Percentiles rank a stretch among this genome's conserved stretches.
These are phyloP conservation scores for Drosophila ohnishii DNA, from an alignment of 1,140 invertebrate species.

Conservation along the genomic window DNA sequence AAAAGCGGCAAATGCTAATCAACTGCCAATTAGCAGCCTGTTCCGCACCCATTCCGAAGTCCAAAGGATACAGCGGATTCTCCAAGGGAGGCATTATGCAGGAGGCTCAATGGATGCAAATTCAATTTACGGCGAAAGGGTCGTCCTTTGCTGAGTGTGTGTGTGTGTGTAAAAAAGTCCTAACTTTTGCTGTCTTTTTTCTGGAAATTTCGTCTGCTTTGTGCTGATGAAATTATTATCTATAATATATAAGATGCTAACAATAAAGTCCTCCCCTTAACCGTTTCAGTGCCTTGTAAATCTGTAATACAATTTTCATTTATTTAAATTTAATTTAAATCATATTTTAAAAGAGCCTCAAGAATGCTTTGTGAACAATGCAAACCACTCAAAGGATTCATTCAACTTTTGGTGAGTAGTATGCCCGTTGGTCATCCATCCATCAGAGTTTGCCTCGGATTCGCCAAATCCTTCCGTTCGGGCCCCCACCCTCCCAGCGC, in stretches of 20 bases:
- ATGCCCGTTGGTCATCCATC: constrained; percentile 11
- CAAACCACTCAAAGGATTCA: not conserved
- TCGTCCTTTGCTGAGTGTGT: not conserved
- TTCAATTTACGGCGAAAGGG: constrained; percentile 15
- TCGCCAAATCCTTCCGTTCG: constrained; percentile 6
- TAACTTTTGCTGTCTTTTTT: constrained; percentile 7
- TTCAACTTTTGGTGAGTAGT: not conserved
- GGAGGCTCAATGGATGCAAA: constrained; percentile 20
- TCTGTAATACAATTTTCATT: not conserved
- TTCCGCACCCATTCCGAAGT: constrained; percentile 6
- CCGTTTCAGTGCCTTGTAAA: not conserved
- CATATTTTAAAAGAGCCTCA: not conserved
- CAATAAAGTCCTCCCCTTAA: not conserved
- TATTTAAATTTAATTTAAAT: not conserved
- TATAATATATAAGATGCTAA: constrained; percentile 1
- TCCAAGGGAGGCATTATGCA: constrained; percentile 1
- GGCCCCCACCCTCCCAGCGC: not conserved
- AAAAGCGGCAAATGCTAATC: constrained; percentile 34
- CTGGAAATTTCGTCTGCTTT: not conserved
- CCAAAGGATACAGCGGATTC: constrained; percentile 1
- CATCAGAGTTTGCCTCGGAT: constrained; percentile 24
- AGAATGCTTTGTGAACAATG: not conserved
- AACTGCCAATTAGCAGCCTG: constrained; percentile 41
- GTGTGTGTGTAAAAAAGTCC: not conserved
- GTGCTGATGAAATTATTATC: constrained; percentile 3